These are phyloP conservation scores for Subacronicta megacephala DNA, from an alignment of 2,888 invertebrate genomes.

Conservation along the genomic window DNA sequence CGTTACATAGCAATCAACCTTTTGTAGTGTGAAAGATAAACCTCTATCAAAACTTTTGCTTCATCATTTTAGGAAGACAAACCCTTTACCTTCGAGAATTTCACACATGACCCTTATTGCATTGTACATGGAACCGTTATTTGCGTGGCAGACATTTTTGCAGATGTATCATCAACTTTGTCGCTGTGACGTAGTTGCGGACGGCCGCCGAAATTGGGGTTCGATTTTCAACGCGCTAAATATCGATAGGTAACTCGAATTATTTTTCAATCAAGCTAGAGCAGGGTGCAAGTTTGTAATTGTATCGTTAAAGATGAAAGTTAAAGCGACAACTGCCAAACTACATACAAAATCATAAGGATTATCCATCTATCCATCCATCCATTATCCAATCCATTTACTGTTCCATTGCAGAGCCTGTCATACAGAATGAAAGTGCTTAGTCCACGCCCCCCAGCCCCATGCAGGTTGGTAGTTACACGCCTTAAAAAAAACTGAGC, in stretches of 20 bases:
- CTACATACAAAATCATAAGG: no score
- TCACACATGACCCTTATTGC: neutral
- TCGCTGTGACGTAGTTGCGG: slow-evolving; percentile 19
- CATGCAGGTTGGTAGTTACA: no score
- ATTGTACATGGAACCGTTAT: neutral
- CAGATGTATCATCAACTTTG: slow-evolving; percentile 7
- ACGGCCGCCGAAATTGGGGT: slow-evolving; percentile 38
- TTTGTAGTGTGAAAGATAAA: slow-evolving; percentile 49
- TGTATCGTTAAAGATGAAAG: no score
- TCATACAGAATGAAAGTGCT: no score
- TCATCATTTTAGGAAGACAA: slow-evolving; percentile 38
- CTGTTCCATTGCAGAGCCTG: no score
- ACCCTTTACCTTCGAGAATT: slow-evolving; percentile 11
- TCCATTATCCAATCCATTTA: no score
- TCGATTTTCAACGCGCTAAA: slow-evolving; percentile 50
- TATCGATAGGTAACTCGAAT: slow-evolving; percentile 49
- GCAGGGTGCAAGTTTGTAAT: slow-evolving; percentile 24
- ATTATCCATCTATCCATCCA: no score
- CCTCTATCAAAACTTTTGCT: slow-evolving; percentile 50
- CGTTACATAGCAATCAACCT: slow-evolving; percentile 25
- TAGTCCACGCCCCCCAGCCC: no score
- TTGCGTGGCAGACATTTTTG: slow-evolving; percentile 1
- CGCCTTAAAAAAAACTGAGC: no score
- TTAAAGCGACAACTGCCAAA: no score
- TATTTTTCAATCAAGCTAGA: slow-evolving; percentile 54